Base-by-base conservation (phyloP, 92 coral and sea anemone genomes). In the Epizoanthus fatuus region DNA sequence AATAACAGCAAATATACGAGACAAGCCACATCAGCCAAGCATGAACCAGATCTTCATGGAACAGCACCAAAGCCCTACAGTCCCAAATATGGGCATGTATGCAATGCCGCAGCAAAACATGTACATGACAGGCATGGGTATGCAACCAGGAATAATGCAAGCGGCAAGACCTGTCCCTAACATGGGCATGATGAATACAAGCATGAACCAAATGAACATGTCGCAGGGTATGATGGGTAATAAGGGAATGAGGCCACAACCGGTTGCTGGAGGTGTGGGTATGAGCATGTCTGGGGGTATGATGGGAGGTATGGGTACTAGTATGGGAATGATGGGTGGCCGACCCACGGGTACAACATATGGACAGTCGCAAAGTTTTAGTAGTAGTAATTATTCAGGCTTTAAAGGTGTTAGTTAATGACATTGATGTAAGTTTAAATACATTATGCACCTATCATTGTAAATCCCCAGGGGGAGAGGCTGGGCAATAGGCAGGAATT, bases 21-120 rank as follows among this genome's bases (percentile, higher is more conserved):
- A 95, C 63, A 97, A 97, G 86, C 99, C 99, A 29, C 94, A 84
- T 29, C 98, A 95, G 64, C 99, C 99, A 51, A 95, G 95, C 82
- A 97, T 97, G 99, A 95, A 97, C 74, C 97, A 97, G 77, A 69
- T 97, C 25, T 87, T 83, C 52, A 60, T 84, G 44, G 83, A 88
- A 39, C 96, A 94, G 55, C 95, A 91, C 53, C 69, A 73, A 72
- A 77, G 60, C 84, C 85, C 75, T 86, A 72, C 87, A 75, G 15
- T 80, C 52, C 76, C 93, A 32, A 73, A 87, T 54, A 85, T 86
- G 93, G 93, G 90, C 64, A 65, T 80, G 72, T 90, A 90, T 74
- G 87, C 74, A 56, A 81, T 86, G 93, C 90, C 93, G 22, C 87
- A 72, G 53, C 93, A 86, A 67, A 75, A 40, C 37, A 80, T 90